Conservation (phyloP, 2,888 invertebrate species). For the Acleris laterana region DNA sequence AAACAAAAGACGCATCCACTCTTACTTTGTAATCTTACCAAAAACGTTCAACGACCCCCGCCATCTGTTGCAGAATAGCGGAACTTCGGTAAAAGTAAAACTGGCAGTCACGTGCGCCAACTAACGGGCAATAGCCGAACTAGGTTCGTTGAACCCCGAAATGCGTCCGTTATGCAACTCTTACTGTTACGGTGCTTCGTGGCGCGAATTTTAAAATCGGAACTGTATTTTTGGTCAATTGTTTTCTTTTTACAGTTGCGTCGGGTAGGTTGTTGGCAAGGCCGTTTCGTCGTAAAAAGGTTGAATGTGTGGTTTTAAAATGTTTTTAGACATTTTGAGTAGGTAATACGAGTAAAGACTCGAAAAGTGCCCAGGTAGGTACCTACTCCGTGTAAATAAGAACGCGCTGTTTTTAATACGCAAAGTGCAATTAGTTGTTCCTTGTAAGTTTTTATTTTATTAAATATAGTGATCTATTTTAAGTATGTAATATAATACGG, state of each 20-base stretch:
- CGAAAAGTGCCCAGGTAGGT: too few species aligned
- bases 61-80: slow-evolving; percentile 74
- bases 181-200: slow-evolving; percentile 51
- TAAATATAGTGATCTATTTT: too few species aligned
- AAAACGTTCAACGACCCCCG: slow-evolving; percentile 48
- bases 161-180: slow-evolving; percentile 45
- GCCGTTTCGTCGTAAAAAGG: slow-evolving; percentile 12
- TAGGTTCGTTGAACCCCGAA: slow-evolving; percentile 70
- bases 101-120: slow-evolving; percentile 67
- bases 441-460: too few species aligned
- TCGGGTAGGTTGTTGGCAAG: slow-evolving; percentile 42
- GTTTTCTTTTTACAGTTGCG: slow-evolving; percentile 55
- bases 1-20: background rate
- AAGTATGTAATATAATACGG: too few species aligned
- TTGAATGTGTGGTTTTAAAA: background rate
- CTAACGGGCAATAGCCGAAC: slow-evolving; percentile 79
- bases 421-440: too few species aligned
- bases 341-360: too few species aligned
- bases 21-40: slow-evolving; percentile 12
- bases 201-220: slow-evolving; percentile 63
- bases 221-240: slow-evolving; percentile 30
- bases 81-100: slow-evolving; percentile 80
- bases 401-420: too few species aligned
- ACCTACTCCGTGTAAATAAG: too few species aligned
- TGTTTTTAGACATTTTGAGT: too few species aligned